Evolutionary conservation across 2,888 invertebrate genomes (phyloP).

Genomic region (Chrysodeixis includens): DNA sequence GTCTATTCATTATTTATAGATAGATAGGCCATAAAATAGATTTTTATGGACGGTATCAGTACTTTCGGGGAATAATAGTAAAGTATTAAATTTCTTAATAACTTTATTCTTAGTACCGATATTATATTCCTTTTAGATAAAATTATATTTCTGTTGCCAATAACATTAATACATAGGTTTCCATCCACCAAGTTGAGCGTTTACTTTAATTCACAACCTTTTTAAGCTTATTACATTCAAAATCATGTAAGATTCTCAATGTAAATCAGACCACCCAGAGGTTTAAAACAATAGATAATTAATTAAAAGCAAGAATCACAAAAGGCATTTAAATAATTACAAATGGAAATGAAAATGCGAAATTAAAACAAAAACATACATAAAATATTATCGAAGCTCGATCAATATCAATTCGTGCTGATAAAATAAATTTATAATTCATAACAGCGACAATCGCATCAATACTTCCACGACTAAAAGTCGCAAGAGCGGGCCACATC

Average conservation of each 20-base stretch:
- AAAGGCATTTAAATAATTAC: conserved; percentile 20
- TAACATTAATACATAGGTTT: no score
- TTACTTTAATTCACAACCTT: no score
- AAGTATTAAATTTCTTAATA: no score
- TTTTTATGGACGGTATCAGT: not conserved
- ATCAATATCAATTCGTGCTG: conserved; percentile 36
- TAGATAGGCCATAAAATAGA: not conserved
- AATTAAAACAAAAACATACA: conserved; percentile 25
- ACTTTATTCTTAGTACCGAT: no score
- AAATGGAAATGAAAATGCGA: conserved; percentile 15
- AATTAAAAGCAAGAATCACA: conserved; percentile 23
- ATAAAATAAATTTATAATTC: conserved; percentile 58
- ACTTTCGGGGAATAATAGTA: not conserved
- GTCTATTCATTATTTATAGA: conserved; percentile 13
- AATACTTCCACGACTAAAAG: conserved; percentile 50
- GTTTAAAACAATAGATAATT: conserved; percentile 14
- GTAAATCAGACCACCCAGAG: conserved; percentile 10
- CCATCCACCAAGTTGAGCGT: no score
- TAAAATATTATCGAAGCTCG: conserved; percentile 34
- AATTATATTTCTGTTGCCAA: no score
- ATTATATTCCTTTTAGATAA: no score
- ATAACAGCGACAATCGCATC: conserved; percentile 41
- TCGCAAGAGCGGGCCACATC: conserved; percentile 58
- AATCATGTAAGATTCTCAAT: conserved; percentile 4
- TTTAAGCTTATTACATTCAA: not conserved